Conservation (phyloP, 2,888 invertebrate species). For the Cyaniris semiargus region DNA sequence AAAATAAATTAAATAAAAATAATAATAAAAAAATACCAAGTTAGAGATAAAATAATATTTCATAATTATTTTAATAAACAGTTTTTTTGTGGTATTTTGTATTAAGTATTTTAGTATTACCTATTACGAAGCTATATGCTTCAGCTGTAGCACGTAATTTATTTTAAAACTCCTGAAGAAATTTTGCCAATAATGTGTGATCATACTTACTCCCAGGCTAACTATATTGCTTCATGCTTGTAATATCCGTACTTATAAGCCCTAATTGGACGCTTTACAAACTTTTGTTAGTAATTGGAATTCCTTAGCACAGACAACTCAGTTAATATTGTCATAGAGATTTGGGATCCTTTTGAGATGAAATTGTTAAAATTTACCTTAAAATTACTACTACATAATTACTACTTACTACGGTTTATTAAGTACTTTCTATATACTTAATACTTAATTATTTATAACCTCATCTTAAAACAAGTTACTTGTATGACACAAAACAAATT, state of each 20-base stretch:
- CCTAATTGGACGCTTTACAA: constrained; percentile 19
- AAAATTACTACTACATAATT: too few species aligned
- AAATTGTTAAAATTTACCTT: background rate
- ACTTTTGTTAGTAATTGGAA: constrained; percentile 23
- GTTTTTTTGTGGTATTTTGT: too few species aligned
- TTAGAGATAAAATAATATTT: too few species aligned
- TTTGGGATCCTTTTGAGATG: background rate
- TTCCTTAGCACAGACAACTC: constrained; percentile 54
- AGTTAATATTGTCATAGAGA: constrained; percentile 43
- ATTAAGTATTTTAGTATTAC: too few species aligned
- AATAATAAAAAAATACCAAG: too few species aligned
- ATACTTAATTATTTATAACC: too few species aligned
- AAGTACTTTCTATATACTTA: constrained; percentile 52
- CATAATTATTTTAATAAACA: too few species aligned
- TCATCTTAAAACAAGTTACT: too few species aligned
- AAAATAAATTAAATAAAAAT: too few species aligned
- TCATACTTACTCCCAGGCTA: background rate
- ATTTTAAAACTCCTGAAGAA: background rate
- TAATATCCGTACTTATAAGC: constrained; percentile 15
- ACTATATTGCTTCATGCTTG: constrained; percentile 26
- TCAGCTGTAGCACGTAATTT: too few species aligned
- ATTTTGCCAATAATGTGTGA: background rate
- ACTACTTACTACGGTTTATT: background rate
- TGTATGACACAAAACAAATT: too few species aligned
- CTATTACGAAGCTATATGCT: too few species aligned